Base-by-base conservation (phyloP, 2,797 vertebrate species). In the Neostethus bicornis region DNA sequence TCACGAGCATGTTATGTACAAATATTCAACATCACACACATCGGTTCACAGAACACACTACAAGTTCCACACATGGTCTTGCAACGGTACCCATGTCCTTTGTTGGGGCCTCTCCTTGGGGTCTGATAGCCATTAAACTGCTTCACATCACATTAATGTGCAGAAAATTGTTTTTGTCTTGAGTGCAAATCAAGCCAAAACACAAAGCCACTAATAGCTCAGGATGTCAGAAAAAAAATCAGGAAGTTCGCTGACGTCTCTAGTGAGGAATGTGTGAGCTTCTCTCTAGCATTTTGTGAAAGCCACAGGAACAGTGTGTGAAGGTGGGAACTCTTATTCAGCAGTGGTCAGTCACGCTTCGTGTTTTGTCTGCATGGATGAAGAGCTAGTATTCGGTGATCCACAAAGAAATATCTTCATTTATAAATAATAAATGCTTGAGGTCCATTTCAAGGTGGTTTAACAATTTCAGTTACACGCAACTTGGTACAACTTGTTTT, bases 261-360 rank as follows among this genome's bases (percentile, higher is more conserved):
- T 29, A 19, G 43, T 54, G 61, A 72, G 88, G 87, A 89, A 90
- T 87, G 84, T 69, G 48, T 17, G 34, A 62, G 52, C 49, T 65
- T 75, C 71, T 82, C 25, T 43, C n/a, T 42, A 45, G 42, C 49
- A 34, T 53, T 74, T 66, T 50, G 55, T 54, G 39, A 51, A 70
- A 70, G 66, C 52, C 34, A 16, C 60, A 51, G 68, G 55, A 76
- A 47, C 52, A 19, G n/a, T 5, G 24, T 9, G 47, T 39, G 34
- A 64, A 9, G 17, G 35, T 42, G 28, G 39, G 62, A 31, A 44
- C 50, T 26, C 34, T 61, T 43, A 37, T 50, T 59, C 32, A 57
- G 53, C 25, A 62, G 59, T 19, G 38, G 52, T 50, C 62, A 28
- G 1, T 59, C 59, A 54, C 42, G 44, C 52, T 45, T 55, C 37